phyloP scores from a whole-genome alignment of 2,113 vertebrate genomes.

The Brienomyrus brachyistius region DNA sequence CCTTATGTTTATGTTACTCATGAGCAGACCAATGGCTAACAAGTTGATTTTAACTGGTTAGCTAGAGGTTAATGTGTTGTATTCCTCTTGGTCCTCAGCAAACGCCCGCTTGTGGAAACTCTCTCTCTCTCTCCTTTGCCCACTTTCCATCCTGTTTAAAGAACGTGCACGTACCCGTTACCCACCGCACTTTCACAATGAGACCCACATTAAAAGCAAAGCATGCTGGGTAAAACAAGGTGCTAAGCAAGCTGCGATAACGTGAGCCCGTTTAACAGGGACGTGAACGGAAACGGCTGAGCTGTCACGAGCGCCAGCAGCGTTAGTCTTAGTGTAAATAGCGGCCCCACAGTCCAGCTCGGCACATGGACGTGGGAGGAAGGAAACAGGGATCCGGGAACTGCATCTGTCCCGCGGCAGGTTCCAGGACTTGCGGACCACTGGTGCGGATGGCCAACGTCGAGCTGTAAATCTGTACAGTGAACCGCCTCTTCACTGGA shows the following conservation, averaged over 20 bases:
- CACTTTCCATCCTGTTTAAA: slow-evolving; percentile 20
- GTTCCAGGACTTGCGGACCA: background rate
- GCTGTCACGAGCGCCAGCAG: slow-evolving; percentile 59
- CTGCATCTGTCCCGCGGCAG: background rate
- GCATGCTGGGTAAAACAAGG: slow-evolving; percentile 23
- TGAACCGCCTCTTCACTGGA: background rate
- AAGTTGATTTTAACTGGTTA: background rate
- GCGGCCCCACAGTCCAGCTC: slow-evolving; percentile 9
- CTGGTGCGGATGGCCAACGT: background rate
- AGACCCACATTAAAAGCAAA: slow-evolving; percentile 14
- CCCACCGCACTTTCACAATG: background rate
- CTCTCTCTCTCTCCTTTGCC: background rate
- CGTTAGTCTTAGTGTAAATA: slow-evolving; percentile 56
- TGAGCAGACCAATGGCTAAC: background rate
- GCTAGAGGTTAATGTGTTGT: background rate
- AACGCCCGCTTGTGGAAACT: background rate
- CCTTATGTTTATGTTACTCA: slow-evolving; percentile 53
- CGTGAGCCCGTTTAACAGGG: slow-evolving; percentile 48
- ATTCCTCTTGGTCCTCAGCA: slow-evolving; percentile 3
- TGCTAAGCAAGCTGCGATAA: slow-evolving; percentile 53
- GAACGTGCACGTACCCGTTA: background rate
- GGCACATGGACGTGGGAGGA: slow-evolving; percentile 4
- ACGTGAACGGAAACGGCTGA: slow-evolving; percentile 50
- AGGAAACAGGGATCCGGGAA: background rate
- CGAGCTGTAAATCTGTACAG: background rate